Conservation (phyloP, 2,113 vertebrate species). For the Phoenicopterus ruber region DNA sequence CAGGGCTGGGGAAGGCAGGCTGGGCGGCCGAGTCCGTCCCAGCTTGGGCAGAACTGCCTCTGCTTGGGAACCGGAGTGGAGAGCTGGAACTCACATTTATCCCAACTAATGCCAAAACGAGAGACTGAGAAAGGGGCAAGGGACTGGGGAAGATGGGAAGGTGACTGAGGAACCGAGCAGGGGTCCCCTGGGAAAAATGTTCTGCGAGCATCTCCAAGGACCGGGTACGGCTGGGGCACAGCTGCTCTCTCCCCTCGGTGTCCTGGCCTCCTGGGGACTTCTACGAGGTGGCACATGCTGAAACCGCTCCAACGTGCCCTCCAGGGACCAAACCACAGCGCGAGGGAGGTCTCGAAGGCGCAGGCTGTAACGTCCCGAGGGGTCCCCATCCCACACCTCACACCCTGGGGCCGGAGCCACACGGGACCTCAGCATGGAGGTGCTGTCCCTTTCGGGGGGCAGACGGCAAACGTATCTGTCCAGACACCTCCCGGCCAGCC, state of each 20-base stretch:
- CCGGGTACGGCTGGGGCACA: not conserved
- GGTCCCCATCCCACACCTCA: not conserved
- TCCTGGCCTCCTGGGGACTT: not conserved
- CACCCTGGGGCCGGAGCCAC: not conserved
- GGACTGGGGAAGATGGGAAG: not conserved
- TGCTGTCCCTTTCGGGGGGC: not conserved
- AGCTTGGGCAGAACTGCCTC: not conserved
- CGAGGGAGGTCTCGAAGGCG: accelerated
- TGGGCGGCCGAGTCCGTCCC: accelerated
- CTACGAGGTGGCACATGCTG: not conserved
- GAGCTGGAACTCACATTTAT: not conserved
- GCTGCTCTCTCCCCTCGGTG: not conserved
- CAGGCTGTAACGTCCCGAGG: not conserved
- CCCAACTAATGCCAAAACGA: not conserved
- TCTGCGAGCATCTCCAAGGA: not conserved
- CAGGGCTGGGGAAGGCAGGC: not conserved
- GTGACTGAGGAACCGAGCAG: not conserved
- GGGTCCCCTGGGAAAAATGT: not conserved
- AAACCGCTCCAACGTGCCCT: not conserved
- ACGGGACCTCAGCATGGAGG: not conserved
- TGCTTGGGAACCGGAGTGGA: not conserved
- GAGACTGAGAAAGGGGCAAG: not conserved
- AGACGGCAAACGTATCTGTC: not conserved
- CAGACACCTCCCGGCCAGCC: not conserved
- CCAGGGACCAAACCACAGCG: not conserved